phyloP scores from a whole-genome alignment of 2,113 vertebrate species.

The Sylvietta virens region DNA sequence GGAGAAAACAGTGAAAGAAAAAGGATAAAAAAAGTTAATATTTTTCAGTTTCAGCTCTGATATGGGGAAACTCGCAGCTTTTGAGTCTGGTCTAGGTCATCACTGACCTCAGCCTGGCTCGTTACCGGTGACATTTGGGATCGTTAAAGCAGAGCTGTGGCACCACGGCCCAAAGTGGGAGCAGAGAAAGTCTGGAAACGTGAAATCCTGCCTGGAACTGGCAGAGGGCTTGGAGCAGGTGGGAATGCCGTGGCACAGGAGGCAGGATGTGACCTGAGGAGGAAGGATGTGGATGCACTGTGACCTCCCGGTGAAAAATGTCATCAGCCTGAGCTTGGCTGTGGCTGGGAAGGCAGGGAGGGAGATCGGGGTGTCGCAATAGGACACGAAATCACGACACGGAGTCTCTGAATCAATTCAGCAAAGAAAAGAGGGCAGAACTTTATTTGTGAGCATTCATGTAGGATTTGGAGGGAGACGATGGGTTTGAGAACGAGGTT shows the following conservation, averaged over 20 bases:
- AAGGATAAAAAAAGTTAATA: background rate
- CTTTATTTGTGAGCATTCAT: too few species aligned
- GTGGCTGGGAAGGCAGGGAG: background rate
- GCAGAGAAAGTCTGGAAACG: background rate
- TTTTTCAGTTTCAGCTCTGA: background rate
- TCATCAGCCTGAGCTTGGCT: background rate
- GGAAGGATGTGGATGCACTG: background rate
- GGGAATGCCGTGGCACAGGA: background rate
- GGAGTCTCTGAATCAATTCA: too few species aligned
- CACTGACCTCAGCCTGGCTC: background rate
- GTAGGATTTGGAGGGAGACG: too few species aligned
- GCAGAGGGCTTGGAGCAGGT: background rate
- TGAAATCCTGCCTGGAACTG: background rate
- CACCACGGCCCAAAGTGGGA: background rate
- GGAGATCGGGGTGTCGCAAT: too few species aligned
- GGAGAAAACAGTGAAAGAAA: background rate
- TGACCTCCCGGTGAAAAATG: background rate
- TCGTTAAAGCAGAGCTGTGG: background rate
- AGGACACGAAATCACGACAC: too few species aligned
- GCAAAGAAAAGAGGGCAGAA: too few species aligned
- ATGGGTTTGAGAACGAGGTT: too few species aligned
- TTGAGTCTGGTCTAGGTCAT: background rate
- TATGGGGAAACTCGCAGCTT: background rate
- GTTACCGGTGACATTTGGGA: background rate
- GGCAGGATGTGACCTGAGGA: background rate